Evolutionary conservation across 2,888 invertebrate species (phyloP).

Genomic region (Dicyrtoma fusca): DNA sequence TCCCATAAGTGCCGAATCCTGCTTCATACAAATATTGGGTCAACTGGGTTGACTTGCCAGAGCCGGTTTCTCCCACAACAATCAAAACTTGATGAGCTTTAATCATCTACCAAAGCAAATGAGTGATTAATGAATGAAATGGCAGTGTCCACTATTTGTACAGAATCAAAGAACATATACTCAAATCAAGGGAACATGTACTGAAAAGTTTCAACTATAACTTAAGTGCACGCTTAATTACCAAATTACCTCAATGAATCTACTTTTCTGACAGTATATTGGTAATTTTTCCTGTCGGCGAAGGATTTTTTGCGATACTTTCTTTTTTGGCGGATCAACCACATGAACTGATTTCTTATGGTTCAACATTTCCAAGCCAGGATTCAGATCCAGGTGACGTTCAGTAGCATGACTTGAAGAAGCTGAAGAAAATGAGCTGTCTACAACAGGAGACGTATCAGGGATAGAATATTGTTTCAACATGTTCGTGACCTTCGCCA

Average conservation of each 20-base stretch:
- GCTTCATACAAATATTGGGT: slow-evolving; percentile 97
- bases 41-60: slow-evolving; percentile 68
- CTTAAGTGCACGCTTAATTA: slow-evolving; percentile 57
- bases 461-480: no score
- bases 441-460: no score
- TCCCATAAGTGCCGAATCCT: slow-evolving; percentile 86
- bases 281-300: slow-evolving; percentile 95
- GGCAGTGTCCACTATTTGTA: no score
- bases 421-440: no score
- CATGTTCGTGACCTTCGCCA: no score
- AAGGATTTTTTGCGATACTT: slow-evolving; percentile 87
- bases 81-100: slow-evolving; percentile 92
- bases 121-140: no score
- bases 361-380: no score
- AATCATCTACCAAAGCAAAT: not conserved
- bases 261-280: slow-evolving; percentile 92
- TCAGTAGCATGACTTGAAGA: no score
- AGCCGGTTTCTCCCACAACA: slow-evolving; percentile 98
- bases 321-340: slow-evolving; percentile 59
- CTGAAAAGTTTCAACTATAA: not conserved
- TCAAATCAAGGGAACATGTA: not conserved
- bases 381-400: no score
- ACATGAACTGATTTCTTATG: not conserved
- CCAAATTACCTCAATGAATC: slow-evolving; percentile 79
- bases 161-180: no score